Evolutionary conservation across 2,113 vertebrate species (phyloP).

Genomic region (Furnarius figulus): DNA sequence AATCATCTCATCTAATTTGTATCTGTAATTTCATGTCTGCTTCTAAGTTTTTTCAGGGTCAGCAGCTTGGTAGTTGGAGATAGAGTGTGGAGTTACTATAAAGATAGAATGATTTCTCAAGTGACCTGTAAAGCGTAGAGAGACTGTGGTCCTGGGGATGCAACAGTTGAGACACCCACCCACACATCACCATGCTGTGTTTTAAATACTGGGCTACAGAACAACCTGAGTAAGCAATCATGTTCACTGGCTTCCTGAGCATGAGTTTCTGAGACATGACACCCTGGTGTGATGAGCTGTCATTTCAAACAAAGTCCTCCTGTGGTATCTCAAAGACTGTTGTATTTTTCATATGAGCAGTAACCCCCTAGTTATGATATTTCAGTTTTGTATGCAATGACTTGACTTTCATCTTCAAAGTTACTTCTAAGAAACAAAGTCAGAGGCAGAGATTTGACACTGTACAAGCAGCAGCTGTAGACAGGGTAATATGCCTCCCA

Average conservation of each 20-base stretch:
- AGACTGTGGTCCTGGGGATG: not conserved
- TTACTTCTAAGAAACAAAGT: not conserved
- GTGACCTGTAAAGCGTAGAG: not conserved
- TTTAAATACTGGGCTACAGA: not conserved
- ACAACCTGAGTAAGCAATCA: not conserved
- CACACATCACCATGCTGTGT: not conserved
- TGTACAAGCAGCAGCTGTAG: not conserved
- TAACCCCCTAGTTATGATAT: not conserved
- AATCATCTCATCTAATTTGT: not conserved
- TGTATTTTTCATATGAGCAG: not conserved
- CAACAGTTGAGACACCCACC: not conserved
- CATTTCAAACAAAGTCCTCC: not conserved
- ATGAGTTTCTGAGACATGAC: not conserved
- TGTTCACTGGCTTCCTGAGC: not conserved
- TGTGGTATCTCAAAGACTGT: not conserved
- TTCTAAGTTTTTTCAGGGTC: not conserved
- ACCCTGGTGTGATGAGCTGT: not conserved
- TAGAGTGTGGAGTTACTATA: not conserved
- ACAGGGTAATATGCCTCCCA: not conserved
- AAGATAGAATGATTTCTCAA: not conserved
- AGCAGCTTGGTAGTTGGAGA: not conserved
- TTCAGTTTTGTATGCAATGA: not conserved
- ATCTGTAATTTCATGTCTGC: not conserved
- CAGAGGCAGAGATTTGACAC: not conserved
- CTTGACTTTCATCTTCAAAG: not conserved